Evolutionary conservation across 2,888 invertebrate genomes (phyloP).

Genomic region (Trachelus stipa): DNA sequence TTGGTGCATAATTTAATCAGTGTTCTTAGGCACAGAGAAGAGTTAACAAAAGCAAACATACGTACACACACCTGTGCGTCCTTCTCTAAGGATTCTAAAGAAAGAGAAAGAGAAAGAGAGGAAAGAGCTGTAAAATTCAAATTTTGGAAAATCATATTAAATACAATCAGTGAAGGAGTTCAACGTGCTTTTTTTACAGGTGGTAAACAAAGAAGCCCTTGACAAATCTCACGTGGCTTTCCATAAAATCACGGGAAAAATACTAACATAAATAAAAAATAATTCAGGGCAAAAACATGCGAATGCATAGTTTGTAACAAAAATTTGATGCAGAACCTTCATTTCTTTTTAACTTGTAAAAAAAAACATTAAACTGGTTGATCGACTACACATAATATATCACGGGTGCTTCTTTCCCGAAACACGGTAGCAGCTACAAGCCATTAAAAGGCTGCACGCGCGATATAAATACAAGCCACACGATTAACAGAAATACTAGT

Average conservation of each 20-base stretch:
- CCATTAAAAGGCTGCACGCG: not conserved
- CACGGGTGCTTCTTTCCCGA: not conserved
- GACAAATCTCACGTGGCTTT: not conserved
- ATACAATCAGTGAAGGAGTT: not conserved
- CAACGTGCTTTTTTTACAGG: not conserved
- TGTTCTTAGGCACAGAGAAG: not conserved
- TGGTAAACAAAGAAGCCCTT: not conserved
- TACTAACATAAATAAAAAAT: not conserved
- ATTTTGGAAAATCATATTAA: not conserved
- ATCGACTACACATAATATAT: not conserved
- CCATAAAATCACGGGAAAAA: not conserved
- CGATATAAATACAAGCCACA: not conserved
- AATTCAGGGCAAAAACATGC: not conserved
- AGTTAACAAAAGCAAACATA: not conserved
- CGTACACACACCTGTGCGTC: not conserved
- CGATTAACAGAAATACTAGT: not conserved
- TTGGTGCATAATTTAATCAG: not conserved
- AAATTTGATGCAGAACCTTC: not conserved
- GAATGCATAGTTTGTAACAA: not conserved
- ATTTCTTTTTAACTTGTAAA: not conserved
- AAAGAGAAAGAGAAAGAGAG: no score
- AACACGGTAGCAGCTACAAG: not conserved
- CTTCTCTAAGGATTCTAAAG: not conserved
- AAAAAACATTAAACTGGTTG: no score
- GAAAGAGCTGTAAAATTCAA: not conserved